Base-by-base conservation (phyloP, 1,140 invertebrate species). In the Spodoptera litura region DNA sequence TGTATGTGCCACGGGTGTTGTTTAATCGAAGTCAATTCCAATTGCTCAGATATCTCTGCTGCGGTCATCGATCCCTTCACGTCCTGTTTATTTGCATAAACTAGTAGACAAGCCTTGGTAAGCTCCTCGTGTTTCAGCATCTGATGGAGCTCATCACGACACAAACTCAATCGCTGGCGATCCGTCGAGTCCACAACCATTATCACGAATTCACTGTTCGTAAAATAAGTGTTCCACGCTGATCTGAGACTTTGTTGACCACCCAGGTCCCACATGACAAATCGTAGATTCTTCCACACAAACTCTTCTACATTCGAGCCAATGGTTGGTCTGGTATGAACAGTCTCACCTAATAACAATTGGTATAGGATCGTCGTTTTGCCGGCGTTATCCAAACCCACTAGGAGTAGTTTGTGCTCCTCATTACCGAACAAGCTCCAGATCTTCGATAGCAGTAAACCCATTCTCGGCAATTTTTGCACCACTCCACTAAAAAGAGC, bases 351-450 rank as follows among this genome's bases (percentile, higher is more conserved):
- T 96, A 99, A 98, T 79, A 99, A 95, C 91, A 99, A 98, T 95
- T 99, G 99, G 95, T 99, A 99, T 13, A 99, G 95, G 88, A 99
- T 99, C 61, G 99, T 99, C 12, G 99, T 99, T 94, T 99, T 99
- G n/a, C 99, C 99, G 66, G 99, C 99, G 97, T 99, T 99, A 94
- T 99, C 99, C 80, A 99, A 94, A 3, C 99, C 99, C 72, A 99
- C 98, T 94, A 99, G 98, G 4, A 99, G 98, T 78, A 99, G 97
- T 95, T 99, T 99, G 94, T 99, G 98, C 94, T 99, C 98, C 96
- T 98, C 98, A 91, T 98, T 98, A 71, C 97, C 97, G 94, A 98
- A 98, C 78, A 98, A 95, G 89, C 97, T 98, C 98, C 98, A 98
- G 81, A 98, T 95, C 95, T 98, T 98, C 15, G 98, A 96, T 89